phyloP scores from a whole-genome alignment of 2,113 vertebrate species.

The Apus apus region DNA sequence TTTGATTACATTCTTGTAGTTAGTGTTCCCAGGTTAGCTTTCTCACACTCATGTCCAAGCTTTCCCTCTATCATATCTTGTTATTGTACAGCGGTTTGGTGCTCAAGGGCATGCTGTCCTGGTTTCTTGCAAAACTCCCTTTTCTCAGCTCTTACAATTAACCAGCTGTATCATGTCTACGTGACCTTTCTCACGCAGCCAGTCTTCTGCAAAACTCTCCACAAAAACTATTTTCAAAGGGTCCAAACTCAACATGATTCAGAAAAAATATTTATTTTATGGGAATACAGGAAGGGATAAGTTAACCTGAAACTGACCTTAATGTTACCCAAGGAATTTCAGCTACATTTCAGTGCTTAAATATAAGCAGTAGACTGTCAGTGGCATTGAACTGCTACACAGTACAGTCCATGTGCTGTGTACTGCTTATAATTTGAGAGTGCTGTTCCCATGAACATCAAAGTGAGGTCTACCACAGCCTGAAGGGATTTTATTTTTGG shows the following conservation, averaged over 20 bases:
- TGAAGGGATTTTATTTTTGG: constrained; percentile 67
- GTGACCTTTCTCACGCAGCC: no score
- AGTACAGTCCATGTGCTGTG: not conserved
- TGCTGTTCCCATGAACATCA: constrained; percentile 29
- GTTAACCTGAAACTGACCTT: constrained; percentile 31
- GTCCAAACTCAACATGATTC: not conserved
- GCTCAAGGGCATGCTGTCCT: no score
- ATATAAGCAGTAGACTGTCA: not conserved
- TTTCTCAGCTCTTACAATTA: no score
- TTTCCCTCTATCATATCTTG: no score
- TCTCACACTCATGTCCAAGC: no score
- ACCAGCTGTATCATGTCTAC: no score
- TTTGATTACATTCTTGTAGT: no score
- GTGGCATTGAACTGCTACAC: not conserved
- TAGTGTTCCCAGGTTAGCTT: no score
- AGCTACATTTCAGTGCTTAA: constrained; percentile 30
- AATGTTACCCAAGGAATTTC: not conserved
- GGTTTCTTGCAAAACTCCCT: no score
- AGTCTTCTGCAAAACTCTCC: no score
- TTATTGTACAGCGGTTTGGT: no score
- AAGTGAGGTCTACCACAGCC: constrained; percentile 56
- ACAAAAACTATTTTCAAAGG: not conserved
- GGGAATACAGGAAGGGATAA: constrained; percentile 2
- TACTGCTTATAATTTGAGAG: constrained; percentile 42
- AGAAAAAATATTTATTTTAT: constrained; percentile 34